Base-by-base conservation (phyloP, 2,113 vertebrate species). In the Pogona vitticeps region DNA sequence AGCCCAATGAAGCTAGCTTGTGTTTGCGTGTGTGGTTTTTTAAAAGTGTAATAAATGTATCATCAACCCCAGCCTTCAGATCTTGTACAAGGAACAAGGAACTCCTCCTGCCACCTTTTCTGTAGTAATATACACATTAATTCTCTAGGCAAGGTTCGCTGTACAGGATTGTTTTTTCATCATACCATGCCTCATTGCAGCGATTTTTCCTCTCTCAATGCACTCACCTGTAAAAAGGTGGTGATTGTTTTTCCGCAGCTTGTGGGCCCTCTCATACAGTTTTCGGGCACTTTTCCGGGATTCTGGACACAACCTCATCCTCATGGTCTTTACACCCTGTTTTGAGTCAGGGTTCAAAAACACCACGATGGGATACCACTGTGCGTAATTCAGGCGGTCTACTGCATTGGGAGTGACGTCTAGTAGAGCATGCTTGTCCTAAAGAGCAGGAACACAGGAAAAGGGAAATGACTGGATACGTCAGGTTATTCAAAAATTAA, bases 331-430 rank as follows among this genome's bases (percentile, higher is more conserved):
- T 76, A 99, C 98, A 31, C 98, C 98, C 94, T 99, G 98, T 96
- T 99, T 99, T 40, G 97, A 98, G 91, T 99, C 99, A 0, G 99
- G 99, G 94, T 99, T 99, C 85, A 99, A 96, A 94, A 99, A 99
- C 59, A 99, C 98, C 65, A 99, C 98, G 58, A 99, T 99, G 8
- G 99, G 98, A 95, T 99, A 99, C 99, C 99, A 99, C 96, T 99
- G 99, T 68, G 99, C 99, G 26, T 99, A 99, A 95, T 99, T 99
- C 91, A 99, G 97, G 81, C 98, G 97, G 92, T 99, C 99, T 89
- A 99, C 99, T 58, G 99, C 99, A 85, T 99, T 99, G n/a, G 99
- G 99, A 63, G 99, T 99, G 89, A 99, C 99, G 92, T 99, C 99
- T 94, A 99, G 94, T 86, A 99, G 97, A 76, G 99, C 99, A 28